Evolutionary conservation across 2,113 vertebrate species (phyloP), one percentile per base, ranked within the genome.

Genomic region (Corapipo altera): DNA sequence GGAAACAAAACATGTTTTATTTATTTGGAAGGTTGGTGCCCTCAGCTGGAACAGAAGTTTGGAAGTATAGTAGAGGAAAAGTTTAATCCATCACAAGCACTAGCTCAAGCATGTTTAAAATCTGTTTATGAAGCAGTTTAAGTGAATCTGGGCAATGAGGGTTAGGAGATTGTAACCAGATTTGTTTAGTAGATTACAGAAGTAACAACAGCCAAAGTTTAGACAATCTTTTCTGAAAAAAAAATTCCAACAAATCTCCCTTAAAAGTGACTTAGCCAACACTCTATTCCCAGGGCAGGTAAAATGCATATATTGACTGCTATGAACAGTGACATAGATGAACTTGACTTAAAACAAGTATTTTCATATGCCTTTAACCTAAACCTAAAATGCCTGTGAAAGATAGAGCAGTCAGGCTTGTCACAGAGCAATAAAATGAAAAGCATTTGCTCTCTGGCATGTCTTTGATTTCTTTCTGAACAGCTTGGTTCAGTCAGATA

Each of bases 1-100:
- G 18, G 90, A 91, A 96, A 95, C 58, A 92, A 88, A 94, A 91
- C 85, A 93, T 75, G 71, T 91, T 97, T 91, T 94, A 91, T 91
- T 95, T 96, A 78, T 94, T 92, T 86, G 88, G 78, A 85, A 96
- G 95, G 96, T 87, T 58, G 21, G 15, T 89, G 83, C 65, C 80
- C 91, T 87, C 80, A 92, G 66, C 76, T 94, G 90, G 57, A 95
- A 72, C 37, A 62, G 92, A 93, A 82, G 74, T 81, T 72, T 89
- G 82, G 85, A 81, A 91, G 9, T 54, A 26, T 65, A 69, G 75
- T 65, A 92, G 80, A 93, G 77, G 73, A 87, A 92, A 88, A 93
- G 46, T 85, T 86, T 92, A 59, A 94, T 87, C 57, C 83, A 46
- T 75, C 46, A 64, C 58, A 65, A 92, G 32, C 37, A 39, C 41